Percentiles rank a stretch among this genome's conserved stretches.
Evolutionary conservation across 2,797 vertebrate genomes (phyloP).

Genomic region (Avahi laniger): DNA sequence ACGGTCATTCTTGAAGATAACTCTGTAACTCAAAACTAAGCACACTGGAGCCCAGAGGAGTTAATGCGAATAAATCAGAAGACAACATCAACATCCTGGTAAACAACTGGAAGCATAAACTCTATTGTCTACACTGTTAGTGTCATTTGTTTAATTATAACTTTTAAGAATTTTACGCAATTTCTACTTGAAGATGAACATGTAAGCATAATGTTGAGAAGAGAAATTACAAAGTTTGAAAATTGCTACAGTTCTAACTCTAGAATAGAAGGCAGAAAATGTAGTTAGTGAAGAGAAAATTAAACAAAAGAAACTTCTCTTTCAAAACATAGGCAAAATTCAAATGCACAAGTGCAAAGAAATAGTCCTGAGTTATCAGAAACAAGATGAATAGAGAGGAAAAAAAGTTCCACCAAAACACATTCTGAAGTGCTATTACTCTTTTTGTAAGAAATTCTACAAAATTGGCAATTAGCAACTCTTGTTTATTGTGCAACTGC

Average conservation of each 20-base stretch:
- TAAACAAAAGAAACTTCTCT: slow-evolving; percentile 72
- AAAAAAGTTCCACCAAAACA: slow-evolving; percentile 66
- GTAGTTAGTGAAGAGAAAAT: slow-evolving; percentile 55
- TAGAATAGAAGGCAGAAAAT: slow-evolving; percentile 61
- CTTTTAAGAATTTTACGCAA: slow-evolving; percentile 54
- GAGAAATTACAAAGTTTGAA: slow-evolving; percentile 65
- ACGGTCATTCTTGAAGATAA: background rate
- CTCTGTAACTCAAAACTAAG: background rate
- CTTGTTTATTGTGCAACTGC: slow-evolving; percentile 80
- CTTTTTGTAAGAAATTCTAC: slow-evolving; percentile 51
- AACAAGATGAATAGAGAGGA: slow-evolving; percentile 74
- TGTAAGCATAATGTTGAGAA: slow-evolving; percentile 63
- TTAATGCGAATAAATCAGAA: background rate
- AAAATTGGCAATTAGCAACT: slow-evolving; percentile 78
- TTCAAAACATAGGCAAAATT: slow-evolving; percentile 77
- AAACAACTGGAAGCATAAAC: background rate
- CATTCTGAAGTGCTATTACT: slow-evolving; percentile 56
- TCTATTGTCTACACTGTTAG: background rate
- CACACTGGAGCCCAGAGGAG: background rate
- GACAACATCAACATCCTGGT: background rate
- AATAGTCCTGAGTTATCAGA: slow-evolving; percentile 78
- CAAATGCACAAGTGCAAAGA: slow-evolving; percentile 73
- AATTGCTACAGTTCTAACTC: slow-evolving; percentile 39
- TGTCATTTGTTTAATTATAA: background rate
- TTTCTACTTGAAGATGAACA: slow-evolving; percentile 50